phyloP scores from a whole-genome alignment of 2,888 invertebrate species.

The Cecidostiba fungosa region DNA sequence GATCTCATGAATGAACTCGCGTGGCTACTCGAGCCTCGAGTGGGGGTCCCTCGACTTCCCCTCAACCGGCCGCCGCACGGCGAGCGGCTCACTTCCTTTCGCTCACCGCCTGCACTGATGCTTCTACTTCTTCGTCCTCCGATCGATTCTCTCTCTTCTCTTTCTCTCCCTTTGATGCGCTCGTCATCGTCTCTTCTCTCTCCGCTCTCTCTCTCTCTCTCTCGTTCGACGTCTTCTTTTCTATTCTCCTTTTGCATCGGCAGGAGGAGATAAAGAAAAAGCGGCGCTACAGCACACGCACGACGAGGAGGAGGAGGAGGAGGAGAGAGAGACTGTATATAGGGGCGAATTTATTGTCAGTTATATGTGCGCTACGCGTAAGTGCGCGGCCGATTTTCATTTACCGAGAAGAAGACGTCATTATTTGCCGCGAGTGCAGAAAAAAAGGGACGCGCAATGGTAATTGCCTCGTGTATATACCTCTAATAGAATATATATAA shows the following conservation, averaged over 20 bases:
- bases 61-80: not conserved
- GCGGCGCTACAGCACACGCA: not conserved
- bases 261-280: not conserved
- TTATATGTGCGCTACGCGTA: constrained; percentile 28
- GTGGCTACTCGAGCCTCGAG: constrained; percentile 75
- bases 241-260: constrained; percentile 19
- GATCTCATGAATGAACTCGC: constrained; percentile 81
- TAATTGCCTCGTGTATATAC: constrained; percentile 51
- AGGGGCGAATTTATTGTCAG: constrained; percentile 57
- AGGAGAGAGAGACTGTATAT: constrained; percentile 18
- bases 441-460: constrained; percentile 56
- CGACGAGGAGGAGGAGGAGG: not conserved
- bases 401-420: constrained; percentile 64
- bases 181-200: constrained; percentile 47
- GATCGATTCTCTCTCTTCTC: constrained; percentile 60
- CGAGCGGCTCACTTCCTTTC: constrained; percentile 53
- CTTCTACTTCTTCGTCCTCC: constrained; percentile 41
- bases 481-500: constrained; percentile 59
- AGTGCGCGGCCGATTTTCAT: constrained; percentile 60
- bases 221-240: constrained; percentile 47
- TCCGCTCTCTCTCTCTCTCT: constrained; percentile 32
- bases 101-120: constrained; percentile 42
- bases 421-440: constrained; percentile 46
- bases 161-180: constrained; percentile 54
- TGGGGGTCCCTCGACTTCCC: constrained; percentile 67